Conservation (phyloP, 2,797 vertebrate species). For the Iguana delicatissima region DNA sequence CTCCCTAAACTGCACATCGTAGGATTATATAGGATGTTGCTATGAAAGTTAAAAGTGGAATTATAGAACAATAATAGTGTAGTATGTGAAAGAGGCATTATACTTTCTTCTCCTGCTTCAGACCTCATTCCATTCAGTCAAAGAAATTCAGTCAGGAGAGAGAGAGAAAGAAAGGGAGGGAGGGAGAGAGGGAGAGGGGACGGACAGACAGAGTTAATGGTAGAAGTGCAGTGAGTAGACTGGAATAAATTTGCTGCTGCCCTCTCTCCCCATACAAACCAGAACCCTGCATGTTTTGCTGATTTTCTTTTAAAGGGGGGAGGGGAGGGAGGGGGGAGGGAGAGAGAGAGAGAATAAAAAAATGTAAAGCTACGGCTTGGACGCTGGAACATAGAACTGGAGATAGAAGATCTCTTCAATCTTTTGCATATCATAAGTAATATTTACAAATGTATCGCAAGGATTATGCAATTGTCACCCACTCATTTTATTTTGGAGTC, state of each 20-base stretch:
- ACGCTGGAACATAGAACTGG: not conserved
- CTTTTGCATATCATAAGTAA: not conserved
- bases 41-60: too few relatives aligned
- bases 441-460: not conserved
- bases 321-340: accelerated
- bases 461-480: not conserved
- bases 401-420: not conserved
- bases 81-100: not conserved
- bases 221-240: not conserved
- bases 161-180: too few relatives aligned
- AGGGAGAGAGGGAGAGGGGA: not conserved
- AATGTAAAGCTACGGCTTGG: not conserved
- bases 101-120: not conserved
- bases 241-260: not conserved
- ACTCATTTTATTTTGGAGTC: not conserved
- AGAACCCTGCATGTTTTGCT: not conserved
- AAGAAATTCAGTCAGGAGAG: not conserved
- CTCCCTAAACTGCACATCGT: too few relatives aligned
- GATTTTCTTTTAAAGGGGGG: not conserved
- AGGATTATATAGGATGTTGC: too few relatives aligned
- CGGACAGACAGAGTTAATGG: too few relatives aligned
- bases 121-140: not conserved
- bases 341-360: not conserved
- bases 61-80: too few relatives aligned
- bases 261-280: not conserved